A percentile compares a stretch with the other conserved stretches of the same genome.
These are phyloP conservation scores for Pedetes capensis DNA, from an alignment of 2,113 vertebrate species.

Conservation along the genomic window DNA sequence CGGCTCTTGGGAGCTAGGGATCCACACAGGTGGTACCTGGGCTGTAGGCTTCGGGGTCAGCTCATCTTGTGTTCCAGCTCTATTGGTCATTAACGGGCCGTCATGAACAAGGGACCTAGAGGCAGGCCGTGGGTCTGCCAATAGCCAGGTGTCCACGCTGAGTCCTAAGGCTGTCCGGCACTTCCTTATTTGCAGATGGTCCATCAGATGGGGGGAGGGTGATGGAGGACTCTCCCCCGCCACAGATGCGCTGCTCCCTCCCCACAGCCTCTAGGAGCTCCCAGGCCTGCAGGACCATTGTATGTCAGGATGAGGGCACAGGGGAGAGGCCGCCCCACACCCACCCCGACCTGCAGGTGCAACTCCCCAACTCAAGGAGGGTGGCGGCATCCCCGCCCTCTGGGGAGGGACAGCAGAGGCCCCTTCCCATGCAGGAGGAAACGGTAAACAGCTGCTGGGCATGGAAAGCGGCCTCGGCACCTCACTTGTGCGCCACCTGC, in stretches of 20 bases:
- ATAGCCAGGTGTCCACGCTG: too few species aligned
- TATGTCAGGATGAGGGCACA: not conserved
- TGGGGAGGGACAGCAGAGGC: not conserved
- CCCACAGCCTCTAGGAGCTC: not conserved
- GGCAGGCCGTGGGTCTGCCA: not conserved
- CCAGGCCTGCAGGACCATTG: not conserved
- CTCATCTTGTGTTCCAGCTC: not conserved
- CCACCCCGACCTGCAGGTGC: not conserved
- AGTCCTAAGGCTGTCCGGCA: not conserved
- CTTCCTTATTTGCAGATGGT: not conserved
- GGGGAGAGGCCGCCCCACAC: not conserved
- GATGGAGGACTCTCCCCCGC: not conserved
- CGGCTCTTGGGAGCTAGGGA: not conserved
- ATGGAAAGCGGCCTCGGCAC: too few species aligned
- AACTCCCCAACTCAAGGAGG: not conserved
- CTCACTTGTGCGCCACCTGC: not conserved
- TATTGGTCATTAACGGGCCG: not conserved
- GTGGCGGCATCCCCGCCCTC: rapidly evolving
- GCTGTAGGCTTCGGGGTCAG: not conserved
- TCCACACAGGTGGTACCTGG: not conserved
- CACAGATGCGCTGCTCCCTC: not conserved
- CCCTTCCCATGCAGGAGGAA: not conserved
- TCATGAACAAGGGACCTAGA: too few species aligned
- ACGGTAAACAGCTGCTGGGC: not conserved
- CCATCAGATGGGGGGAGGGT: not conserved